Evolutionary conservation across 2,113 vertebrate species (phyloP), one percentile per base, ranked within the genome.

Genomic region (Bos javanicus): DNA sequence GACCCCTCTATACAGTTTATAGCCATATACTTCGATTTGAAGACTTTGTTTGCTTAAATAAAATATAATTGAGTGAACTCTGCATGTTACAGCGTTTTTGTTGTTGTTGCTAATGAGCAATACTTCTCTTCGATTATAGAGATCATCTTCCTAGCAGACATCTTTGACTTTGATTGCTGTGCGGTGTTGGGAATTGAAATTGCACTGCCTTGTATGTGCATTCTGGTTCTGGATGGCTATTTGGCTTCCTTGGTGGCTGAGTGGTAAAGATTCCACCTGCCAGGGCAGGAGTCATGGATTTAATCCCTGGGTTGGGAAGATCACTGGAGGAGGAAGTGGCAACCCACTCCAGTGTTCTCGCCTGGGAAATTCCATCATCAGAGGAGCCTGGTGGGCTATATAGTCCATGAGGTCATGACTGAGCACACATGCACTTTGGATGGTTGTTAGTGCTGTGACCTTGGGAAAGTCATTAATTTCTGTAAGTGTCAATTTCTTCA

Each of bases 1-100:
- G 89, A 97, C 85, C 97, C 95, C 98, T 84, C 13, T 97, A 95
- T 98, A 96, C 92, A 71, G 87, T 90, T 97, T 98, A 36, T 5
- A 87, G 83, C 67, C 82, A 94, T 89, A 96, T 80, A 96, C 23
- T 97, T 90, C 96, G 82, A 97, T 97, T 98, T 87, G 97, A 98
- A 98, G 96, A 87, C 94, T 95, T 95, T 95, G 10, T 84, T 83
- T 82, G 85, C 84, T 92, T 97, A 90, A 97, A 94, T 95, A 89
- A 82, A 96, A 96, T 92, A 74, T 87, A 59, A 50, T 80, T 71
- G 86, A 50, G 48, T 96, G 71, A 90, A 89, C 78, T 92, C 54
- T 82, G 16, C 7, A 10, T 48, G 8, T 94, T 81, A 48, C 33
- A 64, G 71, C 15, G 9, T 28, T 93, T 91, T 87, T 60, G 56